Percentiles rank a stretch among this genome's conserved stretches.
Evolutionary conservation across 2,888 invertebrate genomes (phyloP).

Genomic region (Ischnus inquisitorius): DNA sequence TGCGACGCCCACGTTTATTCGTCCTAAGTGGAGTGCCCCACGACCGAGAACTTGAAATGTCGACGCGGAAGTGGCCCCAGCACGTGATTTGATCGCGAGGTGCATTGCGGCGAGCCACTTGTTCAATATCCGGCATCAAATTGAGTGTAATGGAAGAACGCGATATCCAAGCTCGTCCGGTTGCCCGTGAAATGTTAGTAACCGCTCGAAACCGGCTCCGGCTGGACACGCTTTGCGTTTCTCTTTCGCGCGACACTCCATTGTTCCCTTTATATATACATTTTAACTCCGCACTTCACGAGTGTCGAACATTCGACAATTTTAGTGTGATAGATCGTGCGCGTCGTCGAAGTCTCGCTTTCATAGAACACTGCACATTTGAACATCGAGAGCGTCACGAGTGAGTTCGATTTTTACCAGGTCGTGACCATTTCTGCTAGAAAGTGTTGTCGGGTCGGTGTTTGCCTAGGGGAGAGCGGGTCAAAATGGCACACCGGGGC

Average conservation of each 20-base stretch:
- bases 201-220: slow-evolving; percentile 48
- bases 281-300: background rate
- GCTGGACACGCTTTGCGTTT: slow-evolving; percentile 31
- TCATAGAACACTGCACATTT: too few species aligned
- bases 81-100: slow-evolving; percentile 69
- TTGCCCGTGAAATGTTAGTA: slow-evolving; percentile 53
- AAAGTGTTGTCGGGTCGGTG: too few species aligned
- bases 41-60: slow-evolving; percentile 73
- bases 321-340: background rate
- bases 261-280: background rate
- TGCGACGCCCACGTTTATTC: slow-evolving; percentile 42
- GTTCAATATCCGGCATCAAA: slow-evolving; percentile 74
- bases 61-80: slow-evolving; percentile 27
- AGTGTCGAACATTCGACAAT: background rate
- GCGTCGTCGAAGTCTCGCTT: background rate
- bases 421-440: too few species aligned
- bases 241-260: slow-evolving; percentile 20
- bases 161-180: slow-evolving; percentile 28
- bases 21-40: slow-evolving; percentile 37
- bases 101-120: slow-evolving; percentile 69
- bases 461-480: too few species aligned
- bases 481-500: too few species aligned
- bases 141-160: slow-evolving; percentile 72
- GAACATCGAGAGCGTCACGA: too few species aligned
- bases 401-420: too few species aligned